Evolutionary conservation across 2,888 invertebrate genomes (phyloP).

Genomic region (Spodoptera exigua): DNA sequence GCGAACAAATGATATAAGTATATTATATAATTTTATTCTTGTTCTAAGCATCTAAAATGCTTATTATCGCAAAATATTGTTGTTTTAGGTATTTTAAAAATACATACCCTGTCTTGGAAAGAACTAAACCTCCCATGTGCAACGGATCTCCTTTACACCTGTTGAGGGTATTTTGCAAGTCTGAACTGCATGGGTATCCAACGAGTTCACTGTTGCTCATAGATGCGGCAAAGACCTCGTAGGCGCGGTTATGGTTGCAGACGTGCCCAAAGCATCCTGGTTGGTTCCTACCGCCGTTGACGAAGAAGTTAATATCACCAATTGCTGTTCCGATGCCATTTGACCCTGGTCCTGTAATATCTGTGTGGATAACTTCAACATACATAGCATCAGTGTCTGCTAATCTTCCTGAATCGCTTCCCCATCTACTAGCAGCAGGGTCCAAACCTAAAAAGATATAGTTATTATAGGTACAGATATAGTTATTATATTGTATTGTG

Average conservation of each 20-base stretch:
- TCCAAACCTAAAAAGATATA: no score
- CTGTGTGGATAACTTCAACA: slow-evolving; percentile 1
- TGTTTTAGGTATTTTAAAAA: no score
- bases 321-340: neutral
- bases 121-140: neutral
- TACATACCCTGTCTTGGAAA: neutral
- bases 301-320: neutral
- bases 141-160: neutral
- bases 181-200: neutral
- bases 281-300: neutral
- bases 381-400: neutral
- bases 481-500: no score
- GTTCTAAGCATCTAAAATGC: no score
- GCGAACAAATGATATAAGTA: no score
- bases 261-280: neutral
- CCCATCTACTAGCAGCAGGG: neutral
- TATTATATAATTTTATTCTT: no score
- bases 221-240: neutral
- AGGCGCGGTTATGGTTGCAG: neutral
- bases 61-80: no score
- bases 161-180: neutral
- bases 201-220: neutral
- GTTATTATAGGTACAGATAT: no score
- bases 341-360: neutral
- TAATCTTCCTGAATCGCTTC: neutral